Conservation (phyloP, 2,797 vertebrate genomes). For the Megalops cyprinoides region DNA sequence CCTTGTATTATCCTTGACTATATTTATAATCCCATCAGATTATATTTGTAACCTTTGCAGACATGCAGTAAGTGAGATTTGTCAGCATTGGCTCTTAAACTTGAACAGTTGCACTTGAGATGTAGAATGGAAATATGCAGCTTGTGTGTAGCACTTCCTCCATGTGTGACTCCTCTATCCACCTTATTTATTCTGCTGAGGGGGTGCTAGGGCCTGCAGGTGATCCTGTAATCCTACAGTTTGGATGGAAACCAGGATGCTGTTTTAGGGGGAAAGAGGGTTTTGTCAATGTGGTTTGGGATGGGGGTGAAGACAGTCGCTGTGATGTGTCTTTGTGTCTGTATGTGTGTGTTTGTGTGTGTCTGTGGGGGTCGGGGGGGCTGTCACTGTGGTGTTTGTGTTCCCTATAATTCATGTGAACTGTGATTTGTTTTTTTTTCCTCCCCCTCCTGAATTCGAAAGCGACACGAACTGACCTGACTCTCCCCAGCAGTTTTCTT, state of each 20-base stretch:
- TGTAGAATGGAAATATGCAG: not conserved
- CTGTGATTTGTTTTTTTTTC: slow-evolving; percentile 3
- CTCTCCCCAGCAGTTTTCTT: slow-evolving; percentile 1
- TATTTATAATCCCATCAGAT: slow-evolving; percentile 23
- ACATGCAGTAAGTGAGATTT: slow-evolving; percentile 12
- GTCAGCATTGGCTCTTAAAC: slow-evolving; percentile 23
- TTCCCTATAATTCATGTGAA: not conserved
- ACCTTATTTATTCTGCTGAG: slow-evolving; percentile 40
- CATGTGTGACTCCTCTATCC: not conserved
- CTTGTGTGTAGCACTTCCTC: not conserved
- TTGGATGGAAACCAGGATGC: too few species aligned
- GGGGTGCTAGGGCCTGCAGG: too few species aligned
- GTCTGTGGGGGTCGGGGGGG: not conserved
- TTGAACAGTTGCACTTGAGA: slow-evolving; percentile 27
- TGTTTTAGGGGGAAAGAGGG: too few species aligned
- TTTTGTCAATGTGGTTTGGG: too few species aligned
- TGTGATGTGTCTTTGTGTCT: too few species aligned
- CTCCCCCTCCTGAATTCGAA: not conserved
- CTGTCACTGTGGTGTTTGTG: not conserved
- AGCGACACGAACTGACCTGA: not conserved
- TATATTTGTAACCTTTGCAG: slow-evolving; percentile 8
- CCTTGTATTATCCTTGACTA: not conserved
- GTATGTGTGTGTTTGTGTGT: not conserved
- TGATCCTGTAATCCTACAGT: too few species aligned
- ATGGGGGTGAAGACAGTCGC: not conserved